Conservation (phyloP, 2,797 vertebrate genomes). For the Odontamblyopus rebecca region DNA sequence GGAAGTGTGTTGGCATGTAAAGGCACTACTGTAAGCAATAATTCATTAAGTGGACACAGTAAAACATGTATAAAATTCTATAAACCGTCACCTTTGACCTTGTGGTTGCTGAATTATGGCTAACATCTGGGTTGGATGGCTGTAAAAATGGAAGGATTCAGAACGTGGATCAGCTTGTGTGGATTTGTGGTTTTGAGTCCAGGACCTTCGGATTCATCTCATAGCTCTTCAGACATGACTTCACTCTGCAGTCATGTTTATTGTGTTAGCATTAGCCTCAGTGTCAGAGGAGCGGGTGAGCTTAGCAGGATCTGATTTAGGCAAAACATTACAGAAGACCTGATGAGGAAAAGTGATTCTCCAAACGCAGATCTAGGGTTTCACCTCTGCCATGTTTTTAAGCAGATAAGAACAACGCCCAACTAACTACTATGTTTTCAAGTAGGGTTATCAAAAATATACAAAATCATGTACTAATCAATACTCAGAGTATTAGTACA, state of each 20-base stretch:
- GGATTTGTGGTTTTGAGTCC: slow-evolving; percentile 20
- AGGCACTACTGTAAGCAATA: background rate
- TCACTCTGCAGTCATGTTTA: slow-evolving; percentile 78
- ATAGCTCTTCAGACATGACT: slow-evolving; percentile 80
- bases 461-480: too few species aligned
- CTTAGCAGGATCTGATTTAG: slow-evolving; percentile 27
- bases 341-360: background rate
- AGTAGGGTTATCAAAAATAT: too few species aligned
- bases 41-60: slow-evolving; percentile 2
- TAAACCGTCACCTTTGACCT: slow-evolving; percentile 10
- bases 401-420: background rate
- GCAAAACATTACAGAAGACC: slow-evolving; percentile 15
- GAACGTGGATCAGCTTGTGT: slow-evolving; percentile 16
- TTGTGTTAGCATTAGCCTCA: slow-evolving; percentile 73
- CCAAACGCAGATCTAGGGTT: background rate
- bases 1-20: background rate
- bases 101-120: slow-evolving; percentile 13
- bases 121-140: slow-evolving; percentile 34
- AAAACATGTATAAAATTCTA: slow-evolving; percentile 2
- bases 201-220: slow-evolving; percentile 40
- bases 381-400: background rate
- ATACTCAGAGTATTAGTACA: too few species aligned
- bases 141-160: slow-evolving; percentile 31
- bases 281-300: slow-evolving; percentile 65
- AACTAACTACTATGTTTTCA: too few species aligned